Conservation (phyloP, 2,888 invertebrate genomes). For the Harpagoxenus sublaevis region DNA sequence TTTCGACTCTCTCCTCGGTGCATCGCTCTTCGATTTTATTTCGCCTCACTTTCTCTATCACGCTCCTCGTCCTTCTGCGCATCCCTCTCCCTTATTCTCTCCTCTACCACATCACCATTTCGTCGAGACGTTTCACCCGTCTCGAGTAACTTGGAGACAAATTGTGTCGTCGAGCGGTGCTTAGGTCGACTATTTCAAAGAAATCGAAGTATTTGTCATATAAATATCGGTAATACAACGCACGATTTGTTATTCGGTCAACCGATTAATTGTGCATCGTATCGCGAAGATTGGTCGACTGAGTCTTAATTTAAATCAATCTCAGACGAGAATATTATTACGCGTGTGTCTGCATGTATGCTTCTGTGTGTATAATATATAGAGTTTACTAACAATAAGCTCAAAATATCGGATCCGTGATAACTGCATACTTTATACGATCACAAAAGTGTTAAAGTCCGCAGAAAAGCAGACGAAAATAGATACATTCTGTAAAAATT, state of each 20-base stretch:
- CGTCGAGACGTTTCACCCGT: slow-evolving; percentile 9
- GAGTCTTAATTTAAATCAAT: not conserved
- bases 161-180: slow-evolving; percentile 32
- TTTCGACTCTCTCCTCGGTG: slow-evolving; percentile 27
- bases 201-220: slow-evolving; percentile 32
- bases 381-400: not conserved
- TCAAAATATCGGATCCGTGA: not conserved
- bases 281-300: too few species aligned
- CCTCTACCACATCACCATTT: slow-evolving; percentile 11
- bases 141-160: slow-evolving; percentile 43
- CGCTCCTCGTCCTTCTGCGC: slow-evolving; percentile 7
- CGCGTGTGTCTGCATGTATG: not conserved
- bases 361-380: not conserved
- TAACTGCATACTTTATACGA: not conserved
- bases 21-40: slow-evolving; percentile 43
- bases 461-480: not conserved
- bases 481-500: slow-evolving; percentile 6
- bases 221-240: slow-evolving; percentile 27
- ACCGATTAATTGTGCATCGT: not conserved
- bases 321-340: not conserved
- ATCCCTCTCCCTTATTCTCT: slow-evolving; percentile 27
- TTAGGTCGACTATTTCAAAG: not conserved
- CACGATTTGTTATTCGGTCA: slow-evolving; percentile 10
- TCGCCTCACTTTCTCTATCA: slow-evolving; percentile 32
- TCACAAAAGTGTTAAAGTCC: not conserved